These are phyloP conservation scores for Dromas ardeola DNA, from an alignment of 2,113 vertebrate genomes.

Conservation along the genomic window DNA sequence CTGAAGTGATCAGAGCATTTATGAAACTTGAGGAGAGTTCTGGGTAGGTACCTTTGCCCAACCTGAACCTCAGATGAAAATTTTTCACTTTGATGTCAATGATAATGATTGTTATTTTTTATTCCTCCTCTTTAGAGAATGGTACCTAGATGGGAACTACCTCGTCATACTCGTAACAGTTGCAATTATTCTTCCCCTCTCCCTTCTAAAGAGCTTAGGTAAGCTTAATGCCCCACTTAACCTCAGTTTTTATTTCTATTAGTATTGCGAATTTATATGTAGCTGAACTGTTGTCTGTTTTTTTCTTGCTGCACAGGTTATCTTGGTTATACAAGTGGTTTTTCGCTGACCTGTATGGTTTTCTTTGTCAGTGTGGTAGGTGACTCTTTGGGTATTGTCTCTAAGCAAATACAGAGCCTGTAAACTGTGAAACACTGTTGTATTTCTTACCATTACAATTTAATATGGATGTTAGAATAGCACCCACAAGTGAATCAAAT, in stretches of 20 bases:
- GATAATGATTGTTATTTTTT: neutral
- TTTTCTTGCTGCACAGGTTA: conserved; percentile 82
- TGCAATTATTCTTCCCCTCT: conserved; percentile 91
- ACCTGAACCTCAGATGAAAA: neutral
- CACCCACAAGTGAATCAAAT: neutral
- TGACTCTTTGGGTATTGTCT: conserved; percentile 21
- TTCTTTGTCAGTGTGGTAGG: conserved; percentile 95
- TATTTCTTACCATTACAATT: neutral
- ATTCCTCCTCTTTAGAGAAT: conserved; percentile 80
- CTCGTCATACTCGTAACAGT: conserved; percentile 92
- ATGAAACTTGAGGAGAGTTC: conserved; percentile 86
- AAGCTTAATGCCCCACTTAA: conserved; percentile 39
- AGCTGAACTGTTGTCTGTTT: conserved; percentile 23
- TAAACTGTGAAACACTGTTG: neutral
- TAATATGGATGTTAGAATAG: neutral
- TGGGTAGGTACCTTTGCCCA: conserved; percentile 78
- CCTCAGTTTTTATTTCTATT: neutral
- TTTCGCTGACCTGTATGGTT: conserved; percentile 96
- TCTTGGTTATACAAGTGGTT: conserved; percentile 96
- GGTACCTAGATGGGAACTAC: conserved; percentile 97
- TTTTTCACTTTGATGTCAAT: neutral
- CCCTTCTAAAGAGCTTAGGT: conserved; percentile 95
- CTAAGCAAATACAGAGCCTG: neutral
- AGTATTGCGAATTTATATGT: neutral
- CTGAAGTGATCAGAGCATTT: conserved; percentile 93